Base-by-base conservation (phyloP, 1,140 invertebrate species). In the Ceratosolen fusciceps region DNA sequence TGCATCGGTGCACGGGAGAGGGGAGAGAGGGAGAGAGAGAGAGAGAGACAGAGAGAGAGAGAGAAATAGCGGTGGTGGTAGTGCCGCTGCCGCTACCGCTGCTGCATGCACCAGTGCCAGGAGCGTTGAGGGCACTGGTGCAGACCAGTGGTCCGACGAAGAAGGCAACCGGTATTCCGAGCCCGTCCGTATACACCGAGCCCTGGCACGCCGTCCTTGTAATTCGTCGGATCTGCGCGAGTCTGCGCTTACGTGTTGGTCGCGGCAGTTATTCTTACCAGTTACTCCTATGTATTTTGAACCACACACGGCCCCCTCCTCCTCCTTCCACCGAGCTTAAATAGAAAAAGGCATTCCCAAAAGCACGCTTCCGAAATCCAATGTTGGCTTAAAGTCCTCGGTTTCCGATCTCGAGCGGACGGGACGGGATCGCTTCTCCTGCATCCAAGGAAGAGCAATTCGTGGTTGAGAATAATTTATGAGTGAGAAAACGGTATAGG, bases 81-180 rank as follows among this genome's bases (percentile, higher is more conserved):
- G 58, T 70, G 60, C 24, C 56, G 77, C 70, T 65, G 58, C 79
- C 81, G 78, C 72, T 31, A 70, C n/a, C 37, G 54, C 26, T 26
- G 10, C 19, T 65, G 60, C 14, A 37, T 65, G 60, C 60, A 65
- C 60, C 43, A 12, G 0, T 47, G 71, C 71, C 77, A 74, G 78
- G 71, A 79, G 72, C 71, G 71, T 74, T 49, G 70, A 87, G 84
- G 70, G 85, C 85, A 85, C 77, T 88, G 86, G 85, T 90, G 83
- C 88, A 88, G 88, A 90, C 87, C 88, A 88, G 67, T 88, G 85
- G 81, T 77, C 84, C 86, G 83, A 89, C 88, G 86, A 83, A 65
- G 76, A 37, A 65, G 56, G 54, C 60, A 31, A 65, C 58, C 56
- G 56, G 56, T 77, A 47, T 71, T 75, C 83, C 79, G 83, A 83